phyloP scores from a whole-genome alignment of 1,140 invertebrate genomes.

The Fopius arisanus region DNA sequence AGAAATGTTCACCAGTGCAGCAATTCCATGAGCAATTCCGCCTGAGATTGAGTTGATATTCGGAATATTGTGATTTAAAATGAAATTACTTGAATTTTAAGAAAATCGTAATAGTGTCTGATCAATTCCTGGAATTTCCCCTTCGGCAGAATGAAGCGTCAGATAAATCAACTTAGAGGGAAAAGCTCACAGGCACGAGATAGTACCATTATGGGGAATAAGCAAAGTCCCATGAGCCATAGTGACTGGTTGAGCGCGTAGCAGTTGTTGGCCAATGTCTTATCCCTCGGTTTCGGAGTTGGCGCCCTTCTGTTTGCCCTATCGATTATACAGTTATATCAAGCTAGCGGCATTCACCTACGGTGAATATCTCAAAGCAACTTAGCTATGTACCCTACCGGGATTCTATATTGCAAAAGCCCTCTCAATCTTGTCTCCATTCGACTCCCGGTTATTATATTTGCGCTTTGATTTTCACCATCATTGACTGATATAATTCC shows the following conservation, averaged over 20 bases:
- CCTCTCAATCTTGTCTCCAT: background rate
- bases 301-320: conserved; percentile 44
- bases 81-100: too few relatives aligned
- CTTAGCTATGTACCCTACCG: background rate
- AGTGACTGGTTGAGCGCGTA: background rate
- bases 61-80: too few relatives aligned
- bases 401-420: too few relatives aligned
- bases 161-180: conserved; percentile 3
- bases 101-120: too few relatives aligned
- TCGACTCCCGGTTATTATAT: conserved; percentile 17
- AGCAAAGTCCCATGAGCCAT: conserved; percentile 24
- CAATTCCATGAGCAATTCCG: too few relatives aligned
- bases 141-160: background rate
- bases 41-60: too few relatives aligned
- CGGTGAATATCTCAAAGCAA: background rate
- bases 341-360: background rate
- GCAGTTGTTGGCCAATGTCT: conserved; percentile 37
- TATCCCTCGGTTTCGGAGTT: conserved; percentile 14
- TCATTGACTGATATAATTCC: conserved; percentile 2
- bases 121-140: too few relatives aligned
- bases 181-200: background rate
- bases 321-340: conserved; percentile 46
- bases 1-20: too few relatives aligned
- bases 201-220: conserved; percentile 36
- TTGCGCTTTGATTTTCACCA: conserved; percentile 19